Evolutionary conservation across 2,797 vertebrate genomes (phyloP), one percentile per base, ranked within the genome.

Genomic region (Dallia pectoralis): DNA sequence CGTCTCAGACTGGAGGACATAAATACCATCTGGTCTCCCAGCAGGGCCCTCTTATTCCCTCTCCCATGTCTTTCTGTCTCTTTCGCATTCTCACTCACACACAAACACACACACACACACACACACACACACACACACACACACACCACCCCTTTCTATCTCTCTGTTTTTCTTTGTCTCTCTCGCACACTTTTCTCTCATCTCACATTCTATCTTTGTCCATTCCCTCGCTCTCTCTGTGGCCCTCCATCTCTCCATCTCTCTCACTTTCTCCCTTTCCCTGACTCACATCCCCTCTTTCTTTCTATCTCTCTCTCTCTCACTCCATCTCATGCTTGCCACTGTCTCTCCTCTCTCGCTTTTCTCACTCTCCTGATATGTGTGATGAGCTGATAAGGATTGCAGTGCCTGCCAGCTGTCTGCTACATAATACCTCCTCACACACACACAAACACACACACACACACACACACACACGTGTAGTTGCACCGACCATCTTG

Each of bases 11-110:
- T 73, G 77, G 88, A 40, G 5, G 36, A 40, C 36, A 40, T 9
- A 40, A 86, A 89, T 85, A 83, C 89, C 91, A 92, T 91, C 89
- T 92, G 91, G 74, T 89, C 51, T 86, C 82, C 84, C 89, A 81
- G 85, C 79, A 84, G 61, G 83, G 64, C 67, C 78, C 79, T 77
- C 75, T 19, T 18, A 48, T 51, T 18, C 4, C 1, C 49, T 16
- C 6, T 51, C 49, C 9, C 0, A 2, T 53, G 18, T n/a, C 33
- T 40, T 56, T n/a, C 75, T 81, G 81, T 82, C 88, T 82, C 75
- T 78, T 78, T 81, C 74, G 70, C 83, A 19, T 5, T 51, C 49
- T 4, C 49, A 1, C 49, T 4, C 49, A 7, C n/a, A 40, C 36
- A 40, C 16, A n/a, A 18, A 18, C 16, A 6, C 19, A 19, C 49